Base-by-base conservation (phyloP, 2,888 invertebrate genomes). In the Agonopterix arenella region DNA sequence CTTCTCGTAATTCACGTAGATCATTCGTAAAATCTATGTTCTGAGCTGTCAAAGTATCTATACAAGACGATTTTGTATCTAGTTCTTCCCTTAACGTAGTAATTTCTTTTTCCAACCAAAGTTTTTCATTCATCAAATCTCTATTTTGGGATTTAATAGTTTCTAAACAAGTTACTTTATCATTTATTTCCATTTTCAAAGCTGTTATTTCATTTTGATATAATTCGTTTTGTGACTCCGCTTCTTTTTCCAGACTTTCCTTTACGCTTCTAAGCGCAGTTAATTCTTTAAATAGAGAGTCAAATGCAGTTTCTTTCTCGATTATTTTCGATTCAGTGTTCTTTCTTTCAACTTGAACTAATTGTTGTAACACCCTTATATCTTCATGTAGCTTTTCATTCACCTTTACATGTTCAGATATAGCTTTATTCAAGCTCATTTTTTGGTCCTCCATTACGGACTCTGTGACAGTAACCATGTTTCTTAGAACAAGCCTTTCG, bases 381-480 rank as follows among this genome's bases (percentile, higher is more conserved):
- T 78, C 71, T 46, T 59, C 54, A 54, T 68, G 57, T 45, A 79
- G 53, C 11, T 47, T 51, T 28, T 73, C 71, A 54, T 66, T 73
- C 1, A 56, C 51, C 55, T 68, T 75, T 1, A 62, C 37, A 51
- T 76, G 64, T 52, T 74, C 73, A 1, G 58, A 28, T 50, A 81
- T 71, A 8, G 62, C 54, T 36, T 68, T 75, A 49, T 65, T 73
- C 0, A 75, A 58, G n/a, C 58, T 60, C 2, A 56, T 49, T 63
- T 76, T 80, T 52, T 76, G 71, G 56, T 82, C 81, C 51, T 81
- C 81, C 81, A 80, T 80, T 0, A 80, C 70, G 3, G 80, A 75
- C 61, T 82, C 81, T 1, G 80, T 80, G 0, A 80, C 78, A 2
- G 79, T 69, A 4, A 81, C 69, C 80, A 81, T 80, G 50, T 80